phyloP scores from a whole-genome alignment of 1,140 invertebrate species.

The Frieseomelitta varia region DNA sequence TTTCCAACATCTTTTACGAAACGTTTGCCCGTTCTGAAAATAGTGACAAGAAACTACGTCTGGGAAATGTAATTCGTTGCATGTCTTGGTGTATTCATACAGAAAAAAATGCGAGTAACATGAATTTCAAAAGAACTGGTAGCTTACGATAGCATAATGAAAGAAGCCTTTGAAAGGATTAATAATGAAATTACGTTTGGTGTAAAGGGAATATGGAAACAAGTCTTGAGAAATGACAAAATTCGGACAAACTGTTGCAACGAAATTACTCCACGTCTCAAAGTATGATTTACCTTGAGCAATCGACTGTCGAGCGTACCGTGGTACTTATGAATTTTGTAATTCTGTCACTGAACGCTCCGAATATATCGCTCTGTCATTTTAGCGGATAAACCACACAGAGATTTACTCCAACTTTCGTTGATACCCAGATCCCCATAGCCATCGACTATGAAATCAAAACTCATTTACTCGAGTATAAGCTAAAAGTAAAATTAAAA shows the following conservation, averaged over 20 bases:
- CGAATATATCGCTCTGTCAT: conserved; percentile 14
- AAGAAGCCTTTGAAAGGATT: neutral
- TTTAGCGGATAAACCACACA: neutral
- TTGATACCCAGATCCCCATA: neutral
- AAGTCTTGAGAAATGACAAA: conserved; percentile 23
- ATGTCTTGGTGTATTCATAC: neutral
- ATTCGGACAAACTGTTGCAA: conserved; percentile 35
- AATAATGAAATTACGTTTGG: conserved; percentile 40
- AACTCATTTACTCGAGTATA: neutral
- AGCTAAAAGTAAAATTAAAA: neutral
- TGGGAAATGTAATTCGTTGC: neutral
- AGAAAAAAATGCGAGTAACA: neutral
- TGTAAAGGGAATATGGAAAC: conserved; percentile 14
- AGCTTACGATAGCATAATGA: neutral
- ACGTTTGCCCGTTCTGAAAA: neutral
- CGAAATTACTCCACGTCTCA: conserved; percentile 18
- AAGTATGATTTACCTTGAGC: conserved; percentile 18
- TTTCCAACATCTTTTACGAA: too few species aligned
- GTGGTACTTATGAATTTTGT: conserved; percentile 15
- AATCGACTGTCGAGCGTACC: conserved; percentile 6
- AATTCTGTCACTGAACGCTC: neutral
- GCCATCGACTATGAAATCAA: neutral
- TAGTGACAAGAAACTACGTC: neutral
- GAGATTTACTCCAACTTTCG: conserved; percentile 30
- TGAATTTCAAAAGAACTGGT: neutral